Base-by-base conservation (phyloP, 2,113 vertebrate genomes). In the Triplophysa rosa region DNA sequence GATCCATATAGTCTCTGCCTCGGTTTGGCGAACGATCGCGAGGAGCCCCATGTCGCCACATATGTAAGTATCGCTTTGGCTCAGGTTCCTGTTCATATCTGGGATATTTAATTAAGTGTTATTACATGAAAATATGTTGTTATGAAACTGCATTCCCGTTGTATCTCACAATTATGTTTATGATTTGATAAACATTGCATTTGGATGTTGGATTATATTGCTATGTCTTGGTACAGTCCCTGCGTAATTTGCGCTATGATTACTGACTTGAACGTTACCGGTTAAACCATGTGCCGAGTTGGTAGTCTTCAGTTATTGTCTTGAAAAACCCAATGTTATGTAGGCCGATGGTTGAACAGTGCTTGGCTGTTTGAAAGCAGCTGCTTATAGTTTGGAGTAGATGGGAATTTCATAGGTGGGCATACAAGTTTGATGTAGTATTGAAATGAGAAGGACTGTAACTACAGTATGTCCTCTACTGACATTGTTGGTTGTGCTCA, bases 21-120 rank as follows among this genome's bases (percentile, higher is more conserved):
- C 8, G 42, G 23, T 23, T 79, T 14, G 58, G 67, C 37, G 72
- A 40, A 29, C 37, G 65, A 33, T 61, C 14, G 42, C 59, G 82
- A 78, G 74, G 65, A 75, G 80, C n/a, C 14, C 33, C 40, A 65
- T 79, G 47, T 61, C 76, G 70, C 17, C 66, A 65, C 23, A 40
- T 66, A 82, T 24, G 83, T 84, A 63, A 84, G 83, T 84, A 69
- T 64, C 54, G 37, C 49, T 56, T 10, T 77, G 69, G 70, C 76
- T 37, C 83, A 76, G 83, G 80, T 84, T 78, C 54, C 68, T 70
- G 58, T 77, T 62, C 56, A 61, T 21, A 78, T 62, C 71, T 80
- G 58, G 23, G 49, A 42, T 17, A 19, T 37, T 19, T 12, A 64
- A 45, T 40, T 37, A 62, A 24, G 12, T 67, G 3, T 8, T 58